phyloP scores from a whole-genome alignment of 2,113 vertebrate species.

The Cryptotis parvus region DNA sequence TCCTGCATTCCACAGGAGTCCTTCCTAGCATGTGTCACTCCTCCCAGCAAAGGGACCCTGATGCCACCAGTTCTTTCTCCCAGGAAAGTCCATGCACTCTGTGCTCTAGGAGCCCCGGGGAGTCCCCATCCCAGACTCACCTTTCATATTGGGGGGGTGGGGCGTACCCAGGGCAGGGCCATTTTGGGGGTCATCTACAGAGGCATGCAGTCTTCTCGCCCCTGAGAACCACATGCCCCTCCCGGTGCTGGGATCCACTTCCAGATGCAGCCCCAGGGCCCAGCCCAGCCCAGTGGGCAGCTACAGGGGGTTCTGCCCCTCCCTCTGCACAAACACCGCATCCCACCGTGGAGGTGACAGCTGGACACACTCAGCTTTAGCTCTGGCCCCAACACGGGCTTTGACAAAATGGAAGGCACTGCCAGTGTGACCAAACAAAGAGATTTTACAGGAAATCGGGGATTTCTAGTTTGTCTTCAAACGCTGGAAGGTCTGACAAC shows the following conservation, averaged over 20 bases:
- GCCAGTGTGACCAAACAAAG: background rate
- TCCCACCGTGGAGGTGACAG: background rate
- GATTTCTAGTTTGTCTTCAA: constrained; percentile 3
- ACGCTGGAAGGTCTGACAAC: constrained; percentile 9
- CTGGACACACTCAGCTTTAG: background rate
- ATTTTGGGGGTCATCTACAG: background rate
- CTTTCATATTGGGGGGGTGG: rapidly evolving
- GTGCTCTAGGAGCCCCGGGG: rapidly evolving
- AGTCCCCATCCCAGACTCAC: rapidly evolving
- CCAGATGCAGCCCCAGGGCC: background rate
- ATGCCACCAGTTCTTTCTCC: too few relatives aligned
- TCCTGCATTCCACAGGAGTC: too few relatives aligned
- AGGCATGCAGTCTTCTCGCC: rapidly evolving
- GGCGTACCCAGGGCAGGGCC: rapidly evolving
- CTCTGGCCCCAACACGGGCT: background rate
- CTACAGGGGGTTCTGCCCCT: rapidly evolving
- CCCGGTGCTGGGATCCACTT: too few relatives aligned
- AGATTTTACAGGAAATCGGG: background rate
- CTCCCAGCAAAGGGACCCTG: too few relatives aligned
- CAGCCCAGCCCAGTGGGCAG: background rate
- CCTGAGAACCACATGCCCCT: rapidly evolving
- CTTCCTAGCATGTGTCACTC: background rate
- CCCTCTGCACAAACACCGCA: rapidly evolving
- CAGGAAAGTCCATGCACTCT: too few relatives aligned
- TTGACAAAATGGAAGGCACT: too few relatives aligned